Percentiles rank a stretch among this genome's conserved stretches.
These are phyloP conservation scores for Turdus rufiventris DNA, from an alignment of 2,113 vertebrate genomes.

Conservation along the genomic window DNA sequence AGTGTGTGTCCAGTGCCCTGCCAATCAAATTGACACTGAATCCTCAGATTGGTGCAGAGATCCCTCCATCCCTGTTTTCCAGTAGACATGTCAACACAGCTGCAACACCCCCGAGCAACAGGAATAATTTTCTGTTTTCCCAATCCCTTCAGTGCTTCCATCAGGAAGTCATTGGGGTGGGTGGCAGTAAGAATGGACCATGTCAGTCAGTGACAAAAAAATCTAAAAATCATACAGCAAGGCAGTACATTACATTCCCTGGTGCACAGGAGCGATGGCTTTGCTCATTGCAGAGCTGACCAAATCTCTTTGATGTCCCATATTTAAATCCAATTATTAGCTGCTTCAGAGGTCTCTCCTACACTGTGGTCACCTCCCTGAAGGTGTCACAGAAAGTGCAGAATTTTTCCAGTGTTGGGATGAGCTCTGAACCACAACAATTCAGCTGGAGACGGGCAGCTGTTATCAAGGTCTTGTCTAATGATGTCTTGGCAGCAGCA, in stretches of 20 bases:
- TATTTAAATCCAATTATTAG: background rate
- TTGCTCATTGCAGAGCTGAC: background rate
- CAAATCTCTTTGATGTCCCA: background rate
- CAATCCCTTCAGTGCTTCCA: background rate
- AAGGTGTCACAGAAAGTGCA: background rate
- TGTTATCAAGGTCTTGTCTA: background rate
- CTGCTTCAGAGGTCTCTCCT: background rate
- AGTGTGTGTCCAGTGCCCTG: background rate
- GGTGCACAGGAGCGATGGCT: background rate
- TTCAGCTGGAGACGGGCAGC: background rate
- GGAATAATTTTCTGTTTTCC: background rate
- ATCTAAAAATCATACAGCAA: background rate
- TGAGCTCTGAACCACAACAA: background rate
- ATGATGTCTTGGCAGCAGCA: background rate
- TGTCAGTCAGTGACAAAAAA: background rate
- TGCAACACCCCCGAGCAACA: background rate
- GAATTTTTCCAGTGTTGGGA: background rate
- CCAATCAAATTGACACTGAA: background rate
- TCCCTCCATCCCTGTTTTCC: background rate
- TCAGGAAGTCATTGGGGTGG: rapidly evolving
- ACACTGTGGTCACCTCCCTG: background rate
- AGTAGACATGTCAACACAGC: background rate
- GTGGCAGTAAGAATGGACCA: background rate
- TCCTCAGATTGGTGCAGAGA: background rate
- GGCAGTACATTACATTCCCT: background rate